A percentile compares a stretch with the other conserved stretches of the same genome.
phyloP scores from a whole-genome alignment of 2,888 invertebrate genomes.

The Hesperia comma region DNA sequence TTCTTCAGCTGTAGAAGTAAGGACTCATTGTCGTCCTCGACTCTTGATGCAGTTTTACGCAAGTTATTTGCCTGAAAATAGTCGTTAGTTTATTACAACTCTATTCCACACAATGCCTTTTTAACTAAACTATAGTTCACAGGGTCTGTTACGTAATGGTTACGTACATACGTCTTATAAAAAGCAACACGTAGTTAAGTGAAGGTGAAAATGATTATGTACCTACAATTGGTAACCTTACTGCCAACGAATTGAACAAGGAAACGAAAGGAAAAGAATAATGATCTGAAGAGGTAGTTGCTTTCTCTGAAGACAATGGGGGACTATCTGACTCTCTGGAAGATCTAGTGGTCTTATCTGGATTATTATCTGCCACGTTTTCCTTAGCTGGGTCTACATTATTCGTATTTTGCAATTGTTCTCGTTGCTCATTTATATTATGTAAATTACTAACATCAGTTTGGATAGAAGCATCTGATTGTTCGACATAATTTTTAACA shows the following conservation, averaged over 20 bases:
- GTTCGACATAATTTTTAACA: constrained; percentile 45
- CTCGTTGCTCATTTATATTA: constrained; percentile 52
- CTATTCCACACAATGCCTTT: constrained; percentile 50
- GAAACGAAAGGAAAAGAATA: constrained; percentile 66
- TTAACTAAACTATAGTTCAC: constrained; percentile 43
- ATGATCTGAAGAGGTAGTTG: constrained; percentile 48
- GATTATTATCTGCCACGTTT: constrained; percentile 34
- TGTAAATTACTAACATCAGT: constrained; percentile 49
- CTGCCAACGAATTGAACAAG: constrained; percentile 77
- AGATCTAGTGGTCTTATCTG: constrained; percentile 37
- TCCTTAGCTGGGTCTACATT: constrained; percentile 35
- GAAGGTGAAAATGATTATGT: constrained; percentile 54
- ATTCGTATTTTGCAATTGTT: constrained; percentile 39
- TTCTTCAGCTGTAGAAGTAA: constrained; percentile 97
- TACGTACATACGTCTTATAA: constrained; percentile 44
- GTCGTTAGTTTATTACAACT: constrained; percentile 65
- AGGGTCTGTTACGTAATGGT: constrained; percentile 49
- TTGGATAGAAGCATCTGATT: constrained; percentile 57
- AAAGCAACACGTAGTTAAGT: constrained; percentile 50
- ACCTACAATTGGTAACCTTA: constrained; percentile 80
- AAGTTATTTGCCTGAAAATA: constrained; percentile 92
- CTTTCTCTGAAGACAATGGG: constrained; percentile 71
- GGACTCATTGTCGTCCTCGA: constrained; percentile 99
- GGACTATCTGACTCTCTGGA: constrained; percentile 75
- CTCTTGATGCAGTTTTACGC: constrained; percentile 94